phyloP scores from a whole-genome alignment of 1,140 invertebrate species.

The Ceratoteleas bidentatus region DNA sequence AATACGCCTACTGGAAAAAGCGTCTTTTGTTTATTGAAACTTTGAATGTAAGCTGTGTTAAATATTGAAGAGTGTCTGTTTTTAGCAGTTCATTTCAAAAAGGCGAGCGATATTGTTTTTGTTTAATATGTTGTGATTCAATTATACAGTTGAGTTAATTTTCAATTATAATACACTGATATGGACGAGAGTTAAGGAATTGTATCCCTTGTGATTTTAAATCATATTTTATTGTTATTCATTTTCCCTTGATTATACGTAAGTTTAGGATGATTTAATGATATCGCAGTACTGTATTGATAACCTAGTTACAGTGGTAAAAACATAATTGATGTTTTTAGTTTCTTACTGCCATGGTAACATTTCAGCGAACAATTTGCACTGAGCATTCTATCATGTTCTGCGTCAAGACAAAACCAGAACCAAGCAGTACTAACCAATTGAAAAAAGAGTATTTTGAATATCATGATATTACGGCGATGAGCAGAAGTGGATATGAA shows the following conservation, averaged over 20 bases:
- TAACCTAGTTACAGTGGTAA: conserved; percentile 25
- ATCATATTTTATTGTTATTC: background rate
- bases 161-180: background rate
- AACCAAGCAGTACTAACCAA: conserved; percentile 53
- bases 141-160: too few relatives aligned
- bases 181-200: background rate
- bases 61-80: too few relatives aligned
- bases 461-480: conserved; percentile 12
- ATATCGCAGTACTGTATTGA: conserved; percentile 13
- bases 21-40: background rate
- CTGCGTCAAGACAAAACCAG: conserved; percentile 39
- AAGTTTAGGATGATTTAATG: conserved; percentile 4
- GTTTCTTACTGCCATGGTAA: conserved; percentile 9
- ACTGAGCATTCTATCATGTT: conserved; percentile 22
- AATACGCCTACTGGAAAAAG: too few relatives aligned
- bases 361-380: conserved; percentile 21
- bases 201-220: background rate
- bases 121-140: too few relatives aligned
- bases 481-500: background rate
- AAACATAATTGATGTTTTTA: conserved; percentile 10
- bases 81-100: too few relatives aligned
- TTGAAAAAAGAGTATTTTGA: conserved; percentile 23
- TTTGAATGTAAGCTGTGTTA: too few relatives aligned
- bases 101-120: too few relatives aligned
- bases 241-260: background rate